Conservation (phyloP, 37 sponge, comb jelly and placozoan genomes). For the Halichondria panicea region DNA sequence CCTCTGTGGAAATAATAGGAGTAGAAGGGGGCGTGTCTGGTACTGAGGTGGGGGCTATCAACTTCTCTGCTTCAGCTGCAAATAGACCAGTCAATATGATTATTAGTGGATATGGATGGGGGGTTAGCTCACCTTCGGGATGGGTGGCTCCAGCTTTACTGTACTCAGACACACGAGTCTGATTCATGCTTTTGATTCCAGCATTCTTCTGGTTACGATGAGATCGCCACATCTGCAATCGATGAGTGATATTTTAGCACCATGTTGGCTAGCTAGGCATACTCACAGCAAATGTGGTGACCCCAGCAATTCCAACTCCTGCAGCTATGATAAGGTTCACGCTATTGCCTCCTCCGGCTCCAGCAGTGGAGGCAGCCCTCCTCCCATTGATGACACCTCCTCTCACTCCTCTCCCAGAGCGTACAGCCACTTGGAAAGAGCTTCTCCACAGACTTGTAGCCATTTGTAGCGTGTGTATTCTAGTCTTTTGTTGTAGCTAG, state of each 20-base stretch:
- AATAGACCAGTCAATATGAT: not conserved
- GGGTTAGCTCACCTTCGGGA: constrained; percentile 44
- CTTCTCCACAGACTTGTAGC: constrained; percentile 2
- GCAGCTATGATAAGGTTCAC: not conserved
- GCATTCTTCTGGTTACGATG: too few relatives aligned
- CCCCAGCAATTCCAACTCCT: constrained; percentile 2
- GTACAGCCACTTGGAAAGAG: constrained; percentile 6
- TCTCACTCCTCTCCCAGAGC: not conserved
- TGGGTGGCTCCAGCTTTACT: constrained; percentile 30
- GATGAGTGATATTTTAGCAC: too few relatives aligned
- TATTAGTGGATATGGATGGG: not conserved
- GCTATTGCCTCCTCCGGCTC: not conserved
- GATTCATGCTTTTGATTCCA: too few relatives aligned
- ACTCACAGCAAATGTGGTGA: constrained; percentile 11
- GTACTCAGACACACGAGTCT: constrained; percentile 11
- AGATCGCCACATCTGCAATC: not conserved
- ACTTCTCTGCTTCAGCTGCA: constrained; percentile 22
- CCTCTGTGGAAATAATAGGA: constrained; percentile 8
- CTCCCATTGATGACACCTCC: not conserved
- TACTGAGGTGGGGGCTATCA: not conserved
- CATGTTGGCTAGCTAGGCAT: too few relatives aligned
- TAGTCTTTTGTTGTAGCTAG: too few relatives aligned
- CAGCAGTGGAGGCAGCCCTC: not conserved
- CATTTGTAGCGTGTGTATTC: too few relatives aligned
- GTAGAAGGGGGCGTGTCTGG: constrained; percentile 21